These are phyloP conservation scores for Trachymyrmex septentrionalis DNA, from an alignment of 1,140 invertebrate genomes.

Conservation along the genomic window DNA sequence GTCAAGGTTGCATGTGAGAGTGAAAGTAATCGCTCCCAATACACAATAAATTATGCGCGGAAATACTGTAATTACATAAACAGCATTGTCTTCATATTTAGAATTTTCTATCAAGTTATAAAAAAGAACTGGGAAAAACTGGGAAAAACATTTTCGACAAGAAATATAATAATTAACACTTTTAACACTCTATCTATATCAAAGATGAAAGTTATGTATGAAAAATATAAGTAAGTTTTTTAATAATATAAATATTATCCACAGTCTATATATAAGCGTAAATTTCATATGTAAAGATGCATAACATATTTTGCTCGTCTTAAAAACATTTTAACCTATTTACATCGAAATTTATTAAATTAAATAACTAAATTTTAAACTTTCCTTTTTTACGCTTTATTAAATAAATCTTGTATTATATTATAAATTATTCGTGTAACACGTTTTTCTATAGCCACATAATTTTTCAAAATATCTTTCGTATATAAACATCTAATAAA, in stretches of 20 bases:
- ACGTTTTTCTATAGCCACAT: background rate
- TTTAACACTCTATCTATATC: background rate
- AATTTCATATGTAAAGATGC: background rate
- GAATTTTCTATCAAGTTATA: background rate
- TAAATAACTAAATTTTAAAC: background rate
- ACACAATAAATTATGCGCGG: background rate
- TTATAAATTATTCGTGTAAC: background rate
- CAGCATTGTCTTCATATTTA: background rate
- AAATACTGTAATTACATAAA: conserved; percentile 25
- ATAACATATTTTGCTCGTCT: background rate
- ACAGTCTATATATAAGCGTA: background rate
- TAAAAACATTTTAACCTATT: background rate
- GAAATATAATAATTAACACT: background rate
- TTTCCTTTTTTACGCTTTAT: background rate
- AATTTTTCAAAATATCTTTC: background rate
- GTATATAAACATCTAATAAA: background rate
- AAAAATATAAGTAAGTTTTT: background rate
- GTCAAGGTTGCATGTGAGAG: conserved; percentile 41
- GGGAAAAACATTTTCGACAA: background rate
- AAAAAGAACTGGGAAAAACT: no score
- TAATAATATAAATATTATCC: conserved; percentile 1
- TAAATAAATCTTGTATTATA: background rate
- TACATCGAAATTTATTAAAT: background rate
- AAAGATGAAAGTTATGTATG: background rate
- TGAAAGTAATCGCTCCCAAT: conserved; percentile 50